Base-by-base conservation (phyloP, 2,888 invertebrate species). In the Argyra leucocephala region DNA sequence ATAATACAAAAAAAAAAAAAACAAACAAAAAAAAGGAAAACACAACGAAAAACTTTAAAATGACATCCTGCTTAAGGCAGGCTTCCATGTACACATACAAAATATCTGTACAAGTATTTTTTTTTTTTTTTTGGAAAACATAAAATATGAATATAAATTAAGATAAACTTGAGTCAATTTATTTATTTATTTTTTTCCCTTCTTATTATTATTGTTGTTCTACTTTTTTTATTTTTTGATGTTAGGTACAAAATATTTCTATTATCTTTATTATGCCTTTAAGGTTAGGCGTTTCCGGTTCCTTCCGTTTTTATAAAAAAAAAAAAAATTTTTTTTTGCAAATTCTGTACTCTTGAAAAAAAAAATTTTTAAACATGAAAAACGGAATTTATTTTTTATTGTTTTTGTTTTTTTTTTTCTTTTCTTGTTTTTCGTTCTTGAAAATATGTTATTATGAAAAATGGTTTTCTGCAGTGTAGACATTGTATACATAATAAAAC, bases 91-190 rank as follows among this genome's bases (percentile, higher is more conserved):
- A 48, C n/a, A 18, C 48, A 18, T n/a, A 48, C 48, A 48, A 48
- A 15, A 48, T 12, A n/a, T 31, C 5, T 31, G 31, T 31, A 31
- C 10, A 31, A 7, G 31, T 31, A 31, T 5, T 5, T 31, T 7
- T 31, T 7, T 31, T 31, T 31, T 7, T 31, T 7, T 31, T 7
- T 31, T 31, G 10, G 31, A 18, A 15, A 48, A 48, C n/a, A 48
- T 48, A 48, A 48, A 48, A 48, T 48, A 48, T 48, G 48, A 48
- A 48, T 48, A 48, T 48, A 48, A 48, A 48, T 48, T 48, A 48
- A 48, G 48, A 48, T 48, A 48, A 48, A 48, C 48, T 48, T 48
- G 48, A 48, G 48, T 48, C 48, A 48, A 48, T 48, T 48, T 48
- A 48, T 48, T 48, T 48, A 18, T 48, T 48, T 48, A 15, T 48